Conservation (phyloP, 2,113 vertebrate species). For the Grantiella picta region DNA sequence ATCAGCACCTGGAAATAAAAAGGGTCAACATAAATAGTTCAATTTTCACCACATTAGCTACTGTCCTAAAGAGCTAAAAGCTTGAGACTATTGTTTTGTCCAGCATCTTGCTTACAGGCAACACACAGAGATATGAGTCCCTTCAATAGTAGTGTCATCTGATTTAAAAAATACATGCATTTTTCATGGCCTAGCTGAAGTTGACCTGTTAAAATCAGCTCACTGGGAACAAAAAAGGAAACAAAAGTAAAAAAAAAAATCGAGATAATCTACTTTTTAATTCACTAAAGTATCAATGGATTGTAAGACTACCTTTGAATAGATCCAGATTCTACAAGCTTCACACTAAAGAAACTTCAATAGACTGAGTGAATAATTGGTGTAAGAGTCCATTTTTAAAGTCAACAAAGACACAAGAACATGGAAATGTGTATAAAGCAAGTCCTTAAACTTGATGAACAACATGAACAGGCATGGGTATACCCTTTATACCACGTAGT, state of each 20-base stretch:
- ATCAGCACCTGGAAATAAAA: neutral
- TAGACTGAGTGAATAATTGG: accelerated
- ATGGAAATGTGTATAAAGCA: neutral
- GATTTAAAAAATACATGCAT: neutral
- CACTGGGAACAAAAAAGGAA: neutral
- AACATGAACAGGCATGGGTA: neutral
- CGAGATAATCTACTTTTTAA: neutral
- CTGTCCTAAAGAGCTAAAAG: neutral
- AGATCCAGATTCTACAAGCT: neutral
- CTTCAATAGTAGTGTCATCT: neutral
- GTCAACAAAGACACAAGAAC: neutral
- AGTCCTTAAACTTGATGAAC: neutral
- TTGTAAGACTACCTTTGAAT: neutral
- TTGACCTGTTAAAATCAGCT: neutral
- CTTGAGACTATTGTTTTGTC: neutral
- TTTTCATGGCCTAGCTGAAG: neutral
- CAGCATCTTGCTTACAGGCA: neutral
- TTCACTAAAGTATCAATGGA: neutral
- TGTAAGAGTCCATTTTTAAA: neutral
- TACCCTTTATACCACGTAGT: neutral
- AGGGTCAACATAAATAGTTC: accelerated
- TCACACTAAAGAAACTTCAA: neutral
- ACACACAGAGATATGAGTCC: neutral
- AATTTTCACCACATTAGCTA: neutral
- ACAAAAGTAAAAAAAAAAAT: neutral